Evolutionary conservation across 2,113 vertebrate genomes (phyloP), one percentile per base, ranked within the genome.

Genomic region (Irena cyanogastra): DNA sequence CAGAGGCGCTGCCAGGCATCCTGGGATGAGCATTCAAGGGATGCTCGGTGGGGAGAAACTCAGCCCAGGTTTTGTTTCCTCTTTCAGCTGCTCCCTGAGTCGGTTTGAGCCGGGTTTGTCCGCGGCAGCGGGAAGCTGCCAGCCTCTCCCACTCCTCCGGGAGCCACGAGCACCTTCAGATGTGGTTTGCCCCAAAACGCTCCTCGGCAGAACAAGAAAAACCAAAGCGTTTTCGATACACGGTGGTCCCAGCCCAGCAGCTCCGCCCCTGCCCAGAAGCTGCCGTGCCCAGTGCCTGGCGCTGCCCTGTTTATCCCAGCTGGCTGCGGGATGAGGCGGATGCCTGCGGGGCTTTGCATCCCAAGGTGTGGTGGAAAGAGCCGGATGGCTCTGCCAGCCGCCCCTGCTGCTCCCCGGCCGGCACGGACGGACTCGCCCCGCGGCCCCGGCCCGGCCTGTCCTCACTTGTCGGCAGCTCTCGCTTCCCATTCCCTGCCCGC

Each of bases 31-130:
- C 42, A 13, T 9, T 14, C 50, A 4, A n/a, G 39, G 63, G 89
- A 80, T 89, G 83, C 57, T 93, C 28, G 0, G 4, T 3, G 20
- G 44, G 44, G 53, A 90, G 44, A 76, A 93, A 83, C 49, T 6
- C 23, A 3, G 35, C 4, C 7, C 71, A 20, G 87, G 80, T 90
- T 95, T 87, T 81, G 91, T 70, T 95, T 96, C 91, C 83, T 80
- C 91, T 76, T 68, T 28, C 89, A 70, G 87, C 88, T 57, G 7
- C 84, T 81, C 87, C 66, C 85, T 2, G 11, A 41, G 84, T 47
- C 1, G 9, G 26, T 23, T 65, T 26, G 86, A 80, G 92, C 35
- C 31, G 84, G 90, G 50, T 77, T 86, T 39, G 71, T 47, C 82
- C 15, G 0, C 11, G 1, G 76, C 57, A 2, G 33, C 22, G 91